Base-by-base conservation (phyloP, 2,888 invertebrate species). In the Leptinotarsa juncta region DNA sequence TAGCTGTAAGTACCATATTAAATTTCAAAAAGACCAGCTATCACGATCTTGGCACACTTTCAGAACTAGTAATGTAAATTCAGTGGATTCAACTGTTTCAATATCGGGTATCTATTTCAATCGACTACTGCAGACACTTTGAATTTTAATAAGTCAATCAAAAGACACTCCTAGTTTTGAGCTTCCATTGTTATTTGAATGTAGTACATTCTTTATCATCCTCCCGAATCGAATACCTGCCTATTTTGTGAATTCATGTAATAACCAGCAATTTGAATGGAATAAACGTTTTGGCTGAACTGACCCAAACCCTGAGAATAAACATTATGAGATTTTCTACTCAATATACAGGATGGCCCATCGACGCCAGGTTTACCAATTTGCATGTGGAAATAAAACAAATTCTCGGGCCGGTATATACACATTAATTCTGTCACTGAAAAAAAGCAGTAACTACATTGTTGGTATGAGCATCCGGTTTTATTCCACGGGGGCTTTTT, bases 141-240 rank as follows among this genome's bases (percentile, higher is more conserved):
- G 65, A 71, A 71, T 68, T 62, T 73, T 65, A 71, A 71, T 73
- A 60, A 73, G 69, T 76, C 73, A 76, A 71, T 76, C 73, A 73
- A 51, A 14, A 49, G 70, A 72, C 73, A 73, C 75, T 60, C 76
- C 76, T 53, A 53, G 49, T 67, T 70, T 51, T 60, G 20, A 57
- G 65, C 42, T 68, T 57, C 23, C 42, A 67, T 72, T 70, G 69
- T 70, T 66, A 55, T 70, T n/a, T 57, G 32, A 57, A 62, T 42
- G 26, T n/a, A 16, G 4, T 42, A 14, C 42, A 62, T 62, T 62
- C 42, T 42, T 32, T 5, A 42, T 42, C 42, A 10, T 42, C 42
- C 42, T 12, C 42, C 42, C 5, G 42, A 42, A 42, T 42, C 32
- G 32, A 32, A 32, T 32, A 32, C 32, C 32, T 10, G 32, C 51